These are phyloP conservation scores for Oreochromis grahami DNA, from an alignment of 2,797 vertebrate genomes.

Conservation along the genomic window DNA sequence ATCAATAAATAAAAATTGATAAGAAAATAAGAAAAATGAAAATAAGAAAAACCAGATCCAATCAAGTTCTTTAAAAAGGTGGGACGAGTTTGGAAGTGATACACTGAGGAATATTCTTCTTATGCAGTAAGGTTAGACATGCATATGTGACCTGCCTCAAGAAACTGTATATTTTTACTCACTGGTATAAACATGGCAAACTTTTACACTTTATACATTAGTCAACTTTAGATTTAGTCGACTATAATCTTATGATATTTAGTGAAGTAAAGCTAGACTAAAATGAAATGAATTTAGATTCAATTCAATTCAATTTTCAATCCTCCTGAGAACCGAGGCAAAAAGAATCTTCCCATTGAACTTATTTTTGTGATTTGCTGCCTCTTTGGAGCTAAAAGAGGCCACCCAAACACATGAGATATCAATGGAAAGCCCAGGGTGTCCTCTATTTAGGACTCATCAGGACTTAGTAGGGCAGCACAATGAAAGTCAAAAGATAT, in stretches of 20 bases:
- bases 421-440: background rate
- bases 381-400: background rate
- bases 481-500: background rate
- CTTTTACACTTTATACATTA: background rate
- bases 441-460: background rate
- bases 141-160: background rate
- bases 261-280: background rate
- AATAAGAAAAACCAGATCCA: background rate
- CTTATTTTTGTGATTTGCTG: background rate
- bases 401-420: background rate
- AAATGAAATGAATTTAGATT: background rate
- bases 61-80: background rate
- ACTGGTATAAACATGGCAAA: background rate
- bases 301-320: background rate
- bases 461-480: background rate
- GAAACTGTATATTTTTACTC: background rate
- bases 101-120: background rate
- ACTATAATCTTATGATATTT: background rate
- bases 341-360: fast-evolving
- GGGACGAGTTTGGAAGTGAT: background rate
- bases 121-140: background rate
- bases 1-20: background rate
- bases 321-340: background rate
- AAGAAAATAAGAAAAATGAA: no score
- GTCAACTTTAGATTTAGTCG: background rate